Percentiles rank a stretch among this genome's conserved stretches.
Conservation (phyloP, 2,888 invertebrate species). For the Eupithecia subfuscata region DNA sequence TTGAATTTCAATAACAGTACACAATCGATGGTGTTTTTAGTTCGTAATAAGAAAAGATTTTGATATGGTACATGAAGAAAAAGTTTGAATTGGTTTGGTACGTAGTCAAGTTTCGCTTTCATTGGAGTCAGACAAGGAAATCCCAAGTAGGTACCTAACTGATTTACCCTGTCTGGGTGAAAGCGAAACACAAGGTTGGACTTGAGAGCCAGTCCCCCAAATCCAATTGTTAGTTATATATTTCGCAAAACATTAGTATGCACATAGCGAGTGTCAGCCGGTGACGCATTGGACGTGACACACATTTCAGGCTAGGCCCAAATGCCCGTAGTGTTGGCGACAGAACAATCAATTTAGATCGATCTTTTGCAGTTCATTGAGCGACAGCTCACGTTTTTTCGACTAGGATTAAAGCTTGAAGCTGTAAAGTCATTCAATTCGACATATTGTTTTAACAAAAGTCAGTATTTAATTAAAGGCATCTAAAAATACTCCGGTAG, state of each 20-base stretch:
- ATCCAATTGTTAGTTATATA: slow-evolving; percentile 50
- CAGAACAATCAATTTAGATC: slow-evolving; percentile 28
- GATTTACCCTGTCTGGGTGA: slow-evolving; percentile 34
- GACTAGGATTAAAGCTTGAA: not conserved
- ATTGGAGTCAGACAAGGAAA: not conserved
- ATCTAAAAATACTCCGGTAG: not conserved
- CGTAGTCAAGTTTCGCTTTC: not conserved
- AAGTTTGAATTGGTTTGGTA: not conserved
- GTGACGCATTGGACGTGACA: slow-evolving; percentile 54
- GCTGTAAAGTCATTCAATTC: slow-evolving; percentile 1
- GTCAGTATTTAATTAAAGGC: not conserved
- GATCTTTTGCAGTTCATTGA: slow-evolving; percentile 12
- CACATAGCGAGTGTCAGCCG: slow-evolving; percentile 44
- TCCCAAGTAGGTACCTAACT: slow-evolving; percentile 5
- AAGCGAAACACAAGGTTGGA: slow-evolving; percentile 45
- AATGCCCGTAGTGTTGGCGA: slow-evolving; percentile 22
- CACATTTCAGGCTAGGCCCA: slow-evolving; percentile 34
- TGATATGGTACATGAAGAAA: no score
- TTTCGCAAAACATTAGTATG: slow-evolving; percentile 61
- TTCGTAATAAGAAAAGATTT: no score
- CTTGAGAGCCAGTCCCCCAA: slow-evolving; percentile 35
- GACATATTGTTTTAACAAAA: not conserved
- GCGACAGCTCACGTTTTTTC: not conserved
- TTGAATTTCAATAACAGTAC: no score
- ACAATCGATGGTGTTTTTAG: no score